Evolutionary conservation across 2,113 vertebrate species (phyloP).

Genomic region (Campylomormyrus numenius): DNA sequence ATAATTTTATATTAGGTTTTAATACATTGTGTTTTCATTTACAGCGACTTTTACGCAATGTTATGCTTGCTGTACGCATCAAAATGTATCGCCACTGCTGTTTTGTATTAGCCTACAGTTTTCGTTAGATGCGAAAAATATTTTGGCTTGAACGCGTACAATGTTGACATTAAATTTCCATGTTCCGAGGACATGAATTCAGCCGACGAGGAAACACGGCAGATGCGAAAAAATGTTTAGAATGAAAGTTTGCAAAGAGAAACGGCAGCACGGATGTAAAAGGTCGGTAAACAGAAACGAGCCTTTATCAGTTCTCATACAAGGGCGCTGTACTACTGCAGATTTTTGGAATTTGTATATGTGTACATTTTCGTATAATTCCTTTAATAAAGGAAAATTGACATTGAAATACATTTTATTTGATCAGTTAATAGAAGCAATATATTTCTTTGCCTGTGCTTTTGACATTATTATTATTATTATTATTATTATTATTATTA

Average conservation of each 20-base stretch:
- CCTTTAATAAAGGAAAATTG: constrained; percentile 15
- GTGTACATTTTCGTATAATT: constrained; percentile 20
- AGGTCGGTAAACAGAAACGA: not conserved
- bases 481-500: constrained; percentile 21
- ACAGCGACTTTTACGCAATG: constrained; percentile 10
- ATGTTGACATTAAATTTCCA: not conserved
- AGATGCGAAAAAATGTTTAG: not conserved
- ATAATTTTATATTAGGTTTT: constrained; percentile 28
- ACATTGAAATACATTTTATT: constrained; percentile 15
- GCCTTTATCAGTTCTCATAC: not conserved
- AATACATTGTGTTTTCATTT: constrained; percentile 25
- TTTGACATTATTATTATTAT: constrained; percentile 6
- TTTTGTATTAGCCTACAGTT: not conserved
- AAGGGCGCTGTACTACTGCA: constrained; percentile 17
- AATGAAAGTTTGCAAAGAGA: constrained; percentile 16
- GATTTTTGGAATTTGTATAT: constrained; percentile 18
- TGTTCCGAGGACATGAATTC: constrained; percentile 8
- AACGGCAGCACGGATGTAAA: not conserved
- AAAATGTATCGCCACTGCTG: constrained; percentile 6
- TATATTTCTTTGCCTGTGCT: not conserved
- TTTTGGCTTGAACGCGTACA: not conserved
- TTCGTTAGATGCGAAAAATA: constrained; percentile 1
- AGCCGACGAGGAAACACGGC: not conserved
- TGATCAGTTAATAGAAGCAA: constrained; percentile 1
- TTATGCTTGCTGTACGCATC: constrained; percentile 6